Evolutionary conservation across 2,113 vertebrate species (phyloP), one percentile per base, ranked within the genome.

Genomic region (Tor tambroides): DNA sequence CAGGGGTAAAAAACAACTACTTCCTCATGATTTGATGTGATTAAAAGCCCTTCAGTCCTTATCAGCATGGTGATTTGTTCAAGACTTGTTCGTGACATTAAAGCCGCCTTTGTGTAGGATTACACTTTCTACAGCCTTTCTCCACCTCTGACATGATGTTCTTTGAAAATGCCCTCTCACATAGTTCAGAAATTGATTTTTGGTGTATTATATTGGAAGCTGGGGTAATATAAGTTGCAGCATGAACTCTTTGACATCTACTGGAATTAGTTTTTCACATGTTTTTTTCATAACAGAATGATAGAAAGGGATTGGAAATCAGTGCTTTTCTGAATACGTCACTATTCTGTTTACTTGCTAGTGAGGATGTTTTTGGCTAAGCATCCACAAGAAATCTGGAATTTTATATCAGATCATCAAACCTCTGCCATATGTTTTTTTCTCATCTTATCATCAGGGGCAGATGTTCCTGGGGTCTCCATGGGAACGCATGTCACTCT

Each of bases 401-500:
- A 12, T 82, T 82, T 43, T 38, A 67, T 82, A 65, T 65, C 19
- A 71, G 72, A 84, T 72, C 80, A 79, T 63, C 28, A 51, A 46
- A 80, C 43, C 7, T 21, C 46, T 75, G 78, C 30, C 80, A 74
- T 59, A 80, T 89, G 85, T 78, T 87, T 86, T 82, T 77, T 84
- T 2, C 30, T 65, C 63, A n/a, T 77, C 17, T 87, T 82, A 87
- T 75, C 86, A 74, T 59, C 23, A n/a, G 51, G 80, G 65, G 83
- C 80, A 77, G 72, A 87, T 81, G 71, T 83, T 82, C 71, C 78
- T 23, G n/a, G 43, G 86, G 86, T 89, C 86, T 65, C 84, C 74
- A 87, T 87, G 84, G 88, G 71, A 89, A 87, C 86, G 6, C 61
- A 6, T 75, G 86, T 89, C 80, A 86, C 63, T 85, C 49, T 86